Base-by-base conservation (phyloP, 2,888 invertebrate genomes). In the Athrips mouffetella region DNA sequence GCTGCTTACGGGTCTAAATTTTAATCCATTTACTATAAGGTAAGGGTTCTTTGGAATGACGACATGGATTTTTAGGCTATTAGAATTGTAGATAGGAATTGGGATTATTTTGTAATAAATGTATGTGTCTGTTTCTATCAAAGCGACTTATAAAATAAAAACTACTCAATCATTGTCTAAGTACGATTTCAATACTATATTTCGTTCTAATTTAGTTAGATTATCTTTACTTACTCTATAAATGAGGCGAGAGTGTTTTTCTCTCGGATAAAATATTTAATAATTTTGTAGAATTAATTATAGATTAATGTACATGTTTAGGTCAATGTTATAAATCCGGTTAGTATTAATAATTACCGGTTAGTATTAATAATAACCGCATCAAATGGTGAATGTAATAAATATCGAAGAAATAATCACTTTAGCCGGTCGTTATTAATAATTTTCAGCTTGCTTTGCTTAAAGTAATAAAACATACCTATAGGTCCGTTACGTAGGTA, bases 251-350 rank as follows among this genome's bases (percentile, higher is more conserved):
- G 8, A 10, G 13, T 21, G 45, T 47, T 50, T 49, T 42, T 48
- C 45, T 40, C 20, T 41, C 27, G 6, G 3, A 7, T 10, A 52
- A 23, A 1, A 47, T 29, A 16, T 49, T 35, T 13, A 52, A 13
- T 13, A 54, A 20, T 42, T 52, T 45, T 1, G 50, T 54, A 5
- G 50, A 52, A 16, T 54, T 52, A 15, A 54, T 45, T 25, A 54
- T 39, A 7, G 50, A 48, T 41, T 52, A 27, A 15, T 55, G 55
- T 48, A n/a, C n/a, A n/a, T n/a, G n/a, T n/a, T n/a, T n/a, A n/a
- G n/a, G n/a, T n/a, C n/a, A n/a, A n/a, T n/a, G n/a, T n/a, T n/a
- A n/a, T n/a, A n/a, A n/a, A n/a, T n/a, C n/a, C n/a, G n/a, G n/a
- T n/a, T n/a, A n/a, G n/a, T n/a, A n/a, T n/a, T n/a, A n/a, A n/a